Conservation (phyloP, 23 tunicate species). For the Styela clava region DNA sequence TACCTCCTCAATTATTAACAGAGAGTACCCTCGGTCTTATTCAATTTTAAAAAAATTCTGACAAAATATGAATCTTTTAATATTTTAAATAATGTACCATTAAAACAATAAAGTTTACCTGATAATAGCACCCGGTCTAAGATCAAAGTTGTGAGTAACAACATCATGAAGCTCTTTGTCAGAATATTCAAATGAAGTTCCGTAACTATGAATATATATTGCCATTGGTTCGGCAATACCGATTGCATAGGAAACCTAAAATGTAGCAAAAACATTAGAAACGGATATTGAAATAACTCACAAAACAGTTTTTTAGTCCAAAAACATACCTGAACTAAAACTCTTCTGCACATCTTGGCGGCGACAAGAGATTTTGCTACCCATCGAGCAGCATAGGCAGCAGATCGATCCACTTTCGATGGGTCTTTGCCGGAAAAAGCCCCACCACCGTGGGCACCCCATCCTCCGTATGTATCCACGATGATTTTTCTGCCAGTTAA, state of each 20-base stretch:
- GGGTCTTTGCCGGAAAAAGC: slow-evolving; percentile 99
- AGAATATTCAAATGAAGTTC: slow-evolving; percentile 50
- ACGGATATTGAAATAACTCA: too few relatives aligned
- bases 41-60: too few relatives aligned
- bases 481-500: slow-evolving; percentile 98
- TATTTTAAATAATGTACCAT: too few relatives aligned
- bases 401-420: slow-evolving; percentile 97
- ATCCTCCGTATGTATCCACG: slow-evolving; percentile 99
- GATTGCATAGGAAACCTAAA: slow-evolving; percentile 93
- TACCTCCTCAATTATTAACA: too few relatives aligned
- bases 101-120: too few relatives aligned
- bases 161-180: slow-evolving; percentile 87
- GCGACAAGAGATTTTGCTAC: slow-evolving; percentile 93
- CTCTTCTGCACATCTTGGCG: slow-evolving; percentile 77
- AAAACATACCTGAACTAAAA: slow-evolving; percentile 75
- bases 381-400: slow-evolving; percentile 99
- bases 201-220: slow-evolving; percentile 78
- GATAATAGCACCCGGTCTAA: slow-evolving; percentile 87
- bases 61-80: too few relatives aligned
- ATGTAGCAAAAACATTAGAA: too few relatives aligned
- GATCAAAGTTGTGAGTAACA: slow-evolving; percentile 84
- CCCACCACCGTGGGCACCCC: slow-evolving; percentile 99
- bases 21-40: too few relatives aligned
- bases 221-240: slow-evolving; percentile 99
- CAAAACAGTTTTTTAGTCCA: too few relatives aligned